A percentile compares a stretch with the other conserved stretches of the same genome.
These are phyloP conservation scores for Solenopsis fugax DNA, from an alignment of 1,140 invertebrate species.

Conservation along the genomic window DNA sequence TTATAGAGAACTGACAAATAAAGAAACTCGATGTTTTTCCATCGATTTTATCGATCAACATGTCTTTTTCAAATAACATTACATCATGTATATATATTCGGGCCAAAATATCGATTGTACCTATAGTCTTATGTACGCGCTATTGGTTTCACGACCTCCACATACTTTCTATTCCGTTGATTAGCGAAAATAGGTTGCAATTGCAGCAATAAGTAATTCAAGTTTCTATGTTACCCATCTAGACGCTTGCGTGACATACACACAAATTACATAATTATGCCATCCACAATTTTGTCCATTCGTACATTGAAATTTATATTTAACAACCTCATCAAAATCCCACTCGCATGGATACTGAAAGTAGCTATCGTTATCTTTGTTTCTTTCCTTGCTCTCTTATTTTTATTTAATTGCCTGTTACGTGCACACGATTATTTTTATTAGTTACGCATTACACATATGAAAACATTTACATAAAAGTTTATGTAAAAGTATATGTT, in stretches of 20 bases:
- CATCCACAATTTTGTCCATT: slow-evolving; percentile 3
- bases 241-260: slow-evolving; percentile 50
- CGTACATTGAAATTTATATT: slow-evolving; percentile 71
- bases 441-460: neutral
- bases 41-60: slow-evolving; percentile 10
- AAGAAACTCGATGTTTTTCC: neutral
- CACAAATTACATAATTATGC: slow-evolving; percentile 34
- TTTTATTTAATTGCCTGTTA: slow-evolving; percentile 42
- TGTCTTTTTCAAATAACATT: neutral
- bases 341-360: slow-evolving; percentile 59
- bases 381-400: slow-evolving; percentile 55
- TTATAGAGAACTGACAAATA: neutral
- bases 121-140: neutral
- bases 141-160: neutral
- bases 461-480: neutral
- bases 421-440: slow-evolving; percentile 36
- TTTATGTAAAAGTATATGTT: slow-evolving; percentile 1
- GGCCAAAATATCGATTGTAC: slow-evolving; percentile 2
- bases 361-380: slow-evolving; percentile 49
- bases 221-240: slow-evolving; percentile 25
- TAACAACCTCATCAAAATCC: slow-evolving; percentile 57
- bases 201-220: slow-evolving; percentile 46
- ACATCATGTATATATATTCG: neutral
- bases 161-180: slow-evolving; percentile 20
- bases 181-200: slow-evolving; percentile 58